Evolutionary conservation across 2,888 invertebrate genomes (phyloP).

Genomic region (Rhyacophila evoluta): DNA sequence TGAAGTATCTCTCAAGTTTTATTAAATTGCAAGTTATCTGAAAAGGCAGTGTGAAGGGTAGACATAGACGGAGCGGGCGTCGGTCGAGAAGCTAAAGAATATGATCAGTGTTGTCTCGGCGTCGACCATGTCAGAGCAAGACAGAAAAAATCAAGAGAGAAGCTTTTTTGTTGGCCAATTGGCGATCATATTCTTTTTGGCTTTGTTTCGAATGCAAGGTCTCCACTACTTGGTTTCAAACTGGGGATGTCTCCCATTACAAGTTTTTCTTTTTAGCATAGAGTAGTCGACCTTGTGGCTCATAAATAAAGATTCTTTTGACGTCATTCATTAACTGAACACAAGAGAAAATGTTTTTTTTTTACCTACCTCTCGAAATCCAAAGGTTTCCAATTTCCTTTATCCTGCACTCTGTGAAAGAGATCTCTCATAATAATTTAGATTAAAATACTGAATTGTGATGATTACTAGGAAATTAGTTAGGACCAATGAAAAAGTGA

Average conservation of each 20-base stretch:
- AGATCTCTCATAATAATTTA: too few relatives aligned
- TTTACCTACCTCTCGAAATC: not conserved
- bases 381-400: not conserved
- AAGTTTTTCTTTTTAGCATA: not conserved
- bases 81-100: conserved; percentile 67
- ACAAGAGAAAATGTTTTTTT: not conserved
- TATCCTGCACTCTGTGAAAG: not conserved
- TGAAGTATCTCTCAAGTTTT: conserved; percentile 76
- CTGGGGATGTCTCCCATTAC: not conserved
- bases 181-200: conserved; percentile 54
- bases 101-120: conserved; percentile 60
- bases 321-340: not conserved
- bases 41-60: conserved; percentile 61
- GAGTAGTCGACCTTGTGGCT: conserved; percentile 6
- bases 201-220: conserved; percentile 5
- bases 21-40: conserved; percentile 58
- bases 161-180: conserved; percentile 50
- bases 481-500: not conserved
- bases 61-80: conserved; percentile 54
- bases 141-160: conserved; percentile 53
- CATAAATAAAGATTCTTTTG: conserved; percentile 18
- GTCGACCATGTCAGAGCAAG: conserved; percentile 48
- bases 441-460: not conserved
- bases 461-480: too few relatives aligned
- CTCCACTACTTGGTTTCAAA: not conserved